phyloP scores from a whole-genome alignment of 2,888 invertebrate genomes.

The Dione juno region DNA sequence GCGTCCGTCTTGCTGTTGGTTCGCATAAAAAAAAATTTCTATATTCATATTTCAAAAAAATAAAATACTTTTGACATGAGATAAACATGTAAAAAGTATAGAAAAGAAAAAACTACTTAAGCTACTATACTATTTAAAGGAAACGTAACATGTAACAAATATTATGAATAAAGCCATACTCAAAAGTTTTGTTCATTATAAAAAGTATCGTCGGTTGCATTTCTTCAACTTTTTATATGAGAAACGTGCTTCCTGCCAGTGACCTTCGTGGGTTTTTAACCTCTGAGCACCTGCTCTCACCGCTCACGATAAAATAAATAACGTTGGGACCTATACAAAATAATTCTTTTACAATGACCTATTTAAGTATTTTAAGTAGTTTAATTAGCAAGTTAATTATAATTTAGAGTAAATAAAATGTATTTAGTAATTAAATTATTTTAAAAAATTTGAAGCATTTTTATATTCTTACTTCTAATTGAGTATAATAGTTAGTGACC shows the following conservation, averaged over 20 bases:
- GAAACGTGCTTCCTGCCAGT: conserved; percentile 37
- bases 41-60: background rate
- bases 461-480: background rate
- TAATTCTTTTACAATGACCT: conserved; percentile 8
- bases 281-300: conserved; percentile 38
- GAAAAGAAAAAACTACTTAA: background rate
- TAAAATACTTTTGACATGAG: too few relatives aligned
- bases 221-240: conserved; percentile 34
- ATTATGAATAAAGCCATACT: background rate
- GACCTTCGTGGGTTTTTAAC: conserved; percentile 41
- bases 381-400: background rate
- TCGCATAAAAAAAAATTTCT: too few relatives aligned
- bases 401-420: background rate
- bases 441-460: background rate
- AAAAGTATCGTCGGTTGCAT: conserved; percentile 30
- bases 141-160: background rate
- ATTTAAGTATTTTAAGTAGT: too few relatives aligned
- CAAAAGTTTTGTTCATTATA: background rate
- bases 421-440: background rate
- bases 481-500: too few relatives aligned
- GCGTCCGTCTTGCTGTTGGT: too few relatives aligned
- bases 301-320: conserved; percentile 21
- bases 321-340: background rate
- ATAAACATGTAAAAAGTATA: background rate
- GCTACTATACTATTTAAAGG: background rate